phyloP scores from a whole-genome alignment of 1,140 invertebrate genomes.

The Pseudomyrmex sp. region DNA sequence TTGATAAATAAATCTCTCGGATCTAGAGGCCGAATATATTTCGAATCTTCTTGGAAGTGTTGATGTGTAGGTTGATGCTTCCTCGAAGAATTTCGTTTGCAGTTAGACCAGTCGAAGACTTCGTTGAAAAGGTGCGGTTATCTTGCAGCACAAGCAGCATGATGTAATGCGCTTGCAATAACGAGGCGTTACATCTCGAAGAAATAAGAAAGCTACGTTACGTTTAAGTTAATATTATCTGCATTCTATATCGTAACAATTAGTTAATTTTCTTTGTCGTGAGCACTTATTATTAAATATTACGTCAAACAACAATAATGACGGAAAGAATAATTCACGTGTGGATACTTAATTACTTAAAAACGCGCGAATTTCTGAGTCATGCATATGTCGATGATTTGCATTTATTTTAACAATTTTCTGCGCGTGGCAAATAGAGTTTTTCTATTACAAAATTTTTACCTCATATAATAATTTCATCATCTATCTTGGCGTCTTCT shows the following conservation, averaged over 20 bases:
- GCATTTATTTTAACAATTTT: slow-evolving; percentile 29
- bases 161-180: slow-evolving; percentile 23
- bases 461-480: no score
- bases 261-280: slow-evolving; percentile 33
- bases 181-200: slow-evolving; percentile 7
- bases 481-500: no score
- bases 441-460: no score
- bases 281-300: slow-evolving; percentile 10
- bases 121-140: slow-evolving; percentile 7
- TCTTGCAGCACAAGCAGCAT: background rate
- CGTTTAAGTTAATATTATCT: slow-evolving; percentile 6
- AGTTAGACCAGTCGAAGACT: background rate
- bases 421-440: no score
- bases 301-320: slow-evolving; percentile 8
- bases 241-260: slow-evolving; percentile 3
- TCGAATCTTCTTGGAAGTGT: background rate
- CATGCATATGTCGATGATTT: slow-evolving; percentile 12
- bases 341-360: slow-evolving; percentile 5
- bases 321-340: slow-evolving; percentile 17
- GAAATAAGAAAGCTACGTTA: slow-evolving; percentile 1
- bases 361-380: slow-evolving; percentile 30
- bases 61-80: slow-evolving; percentile 1
- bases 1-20: background rate
- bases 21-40: background rate
- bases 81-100: slow-evolving; percentile 29